Percentiles rank a stretch among this genome's conserved stretches.
phyloP scores from a whole-genome alignment of 2,888 invertebrate species.

The Hemicrepidius hirtus region DNA sequence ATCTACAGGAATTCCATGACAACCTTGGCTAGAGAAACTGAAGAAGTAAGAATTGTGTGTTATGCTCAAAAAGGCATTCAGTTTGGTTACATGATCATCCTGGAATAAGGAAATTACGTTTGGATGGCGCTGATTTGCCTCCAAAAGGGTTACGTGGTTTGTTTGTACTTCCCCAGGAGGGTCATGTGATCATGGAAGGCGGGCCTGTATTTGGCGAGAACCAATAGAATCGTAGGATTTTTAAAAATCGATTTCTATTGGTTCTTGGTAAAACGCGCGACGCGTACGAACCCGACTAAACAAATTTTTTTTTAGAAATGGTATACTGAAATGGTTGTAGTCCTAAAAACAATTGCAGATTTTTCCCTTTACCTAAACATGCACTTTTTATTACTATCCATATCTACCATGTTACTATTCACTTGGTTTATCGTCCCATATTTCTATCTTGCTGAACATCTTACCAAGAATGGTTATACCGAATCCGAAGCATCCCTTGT shows the following conservation, averaged over 20 bases:
- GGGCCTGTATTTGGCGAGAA: too few relatives aligned
- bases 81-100: too few relatives aligned
- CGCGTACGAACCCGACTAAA: too few relatives aligned
- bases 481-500: conserved; percentile 86
- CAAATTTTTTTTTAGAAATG: conserved; percentile 80
- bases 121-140: too few relatives aligned
- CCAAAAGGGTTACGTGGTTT: too few relatives aligned
- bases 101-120: too few relatives aligned
- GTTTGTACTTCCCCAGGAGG: too few relatives aligned
- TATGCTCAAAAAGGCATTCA: too few relatives aligned
- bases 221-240: too few relatives aligned
- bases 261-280: too few relatives aligned
- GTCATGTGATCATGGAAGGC: too few relatives aligned
- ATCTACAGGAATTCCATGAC: conserved; percentile 94
- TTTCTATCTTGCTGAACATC: conserved; percentile 92
- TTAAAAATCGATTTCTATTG: too few relatives aligned
- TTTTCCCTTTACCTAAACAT: conserved; percentile 85
- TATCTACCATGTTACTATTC: conserved; percentile 92
- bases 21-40: conserved; percentile 84
- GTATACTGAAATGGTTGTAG: conserved; percentile 80
- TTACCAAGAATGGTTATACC: conserved; percentile 79
- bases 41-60: conserved; percentile 76
- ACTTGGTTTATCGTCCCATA: conserved; percentile 97
- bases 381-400: conserved; percentile 86
- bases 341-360: conserved; percentile 84